Conservation (phyloP, 2,888 invertebrate genomes). For the Horisme vitalbata region DNA sequence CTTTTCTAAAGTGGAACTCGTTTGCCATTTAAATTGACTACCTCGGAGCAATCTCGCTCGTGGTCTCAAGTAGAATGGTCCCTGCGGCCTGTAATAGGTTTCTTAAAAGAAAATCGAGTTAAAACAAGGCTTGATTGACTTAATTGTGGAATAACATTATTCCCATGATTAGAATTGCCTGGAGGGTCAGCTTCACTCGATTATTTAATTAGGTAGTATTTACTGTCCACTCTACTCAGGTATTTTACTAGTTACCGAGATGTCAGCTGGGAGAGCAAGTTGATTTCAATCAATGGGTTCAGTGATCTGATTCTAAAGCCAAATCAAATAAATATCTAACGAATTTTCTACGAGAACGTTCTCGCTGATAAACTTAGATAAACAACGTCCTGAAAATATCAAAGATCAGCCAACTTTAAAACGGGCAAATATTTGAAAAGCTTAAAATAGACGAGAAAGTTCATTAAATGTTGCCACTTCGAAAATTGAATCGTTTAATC, state of each 20-base stretch:
- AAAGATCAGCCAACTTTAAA: constrained; percentile 40
- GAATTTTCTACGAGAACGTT: neutral
- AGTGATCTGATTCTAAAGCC: neutral
- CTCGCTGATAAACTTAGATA: constrained; percentile 12
- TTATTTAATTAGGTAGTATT: neutral
- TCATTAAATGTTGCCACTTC: constrained; percentile 65
- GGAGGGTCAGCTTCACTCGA: constrained; percentile 4
- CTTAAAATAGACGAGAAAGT: constrained; percentile 52
- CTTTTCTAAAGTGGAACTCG: constrained; percentile 67
- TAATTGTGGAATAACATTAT: constrained; percentile 65
- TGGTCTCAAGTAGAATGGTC: constrained; percentile 59
- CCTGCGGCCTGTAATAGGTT: constrained; percentile 75
- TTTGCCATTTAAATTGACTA: constrained; percentile 77
- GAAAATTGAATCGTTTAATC: constrained; percentile 72
- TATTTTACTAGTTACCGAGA: neutral
- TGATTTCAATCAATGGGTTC: neutral
- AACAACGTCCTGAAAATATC: constrained; percentile 23
- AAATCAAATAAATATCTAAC: constrained; percentile 15
- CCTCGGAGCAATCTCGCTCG: constrained; percentile 66
- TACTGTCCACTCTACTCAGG: neutral
- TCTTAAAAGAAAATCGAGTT: constrained; percentile 75
- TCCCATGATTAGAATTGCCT: constrained; percentile 19
- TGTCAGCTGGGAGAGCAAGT: too few species aligned
- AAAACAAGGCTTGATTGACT: constrained; percentile 73
- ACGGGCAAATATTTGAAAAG: constrained; percentile 43